Evolutionary conservation across 2,113 vertebrate species (phyloP).

Genomic region (Laticauda colubrina): DNA sequence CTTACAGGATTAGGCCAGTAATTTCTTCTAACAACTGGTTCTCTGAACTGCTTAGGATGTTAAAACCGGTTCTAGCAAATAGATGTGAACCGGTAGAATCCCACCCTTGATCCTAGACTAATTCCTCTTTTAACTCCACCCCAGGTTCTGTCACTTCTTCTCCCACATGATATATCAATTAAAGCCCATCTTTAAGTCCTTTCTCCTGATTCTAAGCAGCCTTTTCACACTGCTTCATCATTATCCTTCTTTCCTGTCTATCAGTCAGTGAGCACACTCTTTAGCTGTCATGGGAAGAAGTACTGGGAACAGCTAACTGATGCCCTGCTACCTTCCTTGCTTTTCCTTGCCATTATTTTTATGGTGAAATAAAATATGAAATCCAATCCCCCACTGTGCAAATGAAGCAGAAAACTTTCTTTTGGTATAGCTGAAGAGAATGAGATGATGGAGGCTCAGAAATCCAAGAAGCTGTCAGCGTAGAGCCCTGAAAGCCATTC

Average conservation of each 20-base stretch:
- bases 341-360: neutral
- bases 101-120: neutral
- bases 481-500: neutral
- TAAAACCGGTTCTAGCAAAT: too few species aligned
- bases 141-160: neutral
- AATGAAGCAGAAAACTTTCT: neutral
- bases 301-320: neutral
- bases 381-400: neutral
- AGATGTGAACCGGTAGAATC: too few species aligned
- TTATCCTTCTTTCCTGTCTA: neutral
- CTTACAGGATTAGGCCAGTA: too few species aligned
- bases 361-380: neutral
- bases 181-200: neutral
- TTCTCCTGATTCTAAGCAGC: neutral
- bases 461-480: neutral
- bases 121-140: neutral
- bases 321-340: neutral
- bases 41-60: too few species aligned
- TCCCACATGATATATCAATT: neutral
- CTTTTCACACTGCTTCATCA: neutral
- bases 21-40: too few species aligned
- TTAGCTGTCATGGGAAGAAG: neutral
- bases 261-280: neutral
- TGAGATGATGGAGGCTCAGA: neutral
- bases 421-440: neutral